Conservation (phyloP, 2,888 invertebrate species). For the Geophilus truncorum region DNA sequence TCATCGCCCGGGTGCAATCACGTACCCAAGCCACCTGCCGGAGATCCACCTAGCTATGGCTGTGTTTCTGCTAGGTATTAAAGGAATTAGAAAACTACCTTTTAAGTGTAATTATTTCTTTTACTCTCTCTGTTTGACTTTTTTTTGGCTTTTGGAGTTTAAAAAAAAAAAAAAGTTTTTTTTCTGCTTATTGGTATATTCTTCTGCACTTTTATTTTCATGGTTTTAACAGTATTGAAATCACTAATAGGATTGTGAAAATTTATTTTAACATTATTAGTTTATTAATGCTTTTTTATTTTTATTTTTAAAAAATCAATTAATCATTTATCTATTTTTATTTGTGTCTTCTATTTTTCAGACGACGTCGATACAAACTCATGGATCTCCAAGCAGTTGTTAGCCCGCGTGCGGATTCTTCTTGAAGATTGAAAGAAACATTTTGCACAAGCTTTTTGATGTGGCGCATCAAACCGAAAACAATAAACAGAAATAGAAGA, state of each 20-base stretch:
- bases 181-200: no score
- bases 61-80: slow-evolving; percentile 37
- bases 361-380: slow-evolving; percentile 35
- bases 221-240: no score
- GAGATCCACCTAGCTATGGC: slow-evolving; percentile 37
- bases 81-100: slow-evolving; percentile 26
- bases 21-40: slow-evolving; percentile 35
- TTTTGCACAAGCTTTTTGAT: slow-evolving; percentile 6
- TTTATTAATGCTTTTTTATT: no score
- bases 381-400: slow-evolving; percentile 33
- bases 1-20: slow-evolving; percentile 31
- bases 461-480: neutral
- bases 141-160: neutral
- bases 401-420: slow-evolving; percentile 36
- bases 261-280: no score
- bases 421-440: slow-evolving; percentile 31
- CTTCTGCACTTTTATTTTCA: no score
- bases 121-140: neutral
- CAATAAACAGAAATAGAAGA: neutral
- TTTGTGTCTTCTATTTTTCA: slow-evolving; percentile 28
- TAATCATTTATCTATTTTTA: neutral
- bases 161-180: no score
- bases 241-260: no score
- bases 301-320: neutral
- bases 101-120: neutral